Conservation (phyloP, 2,113 vertebrate genomes). For the Pluvialis apricaria region DNA sequence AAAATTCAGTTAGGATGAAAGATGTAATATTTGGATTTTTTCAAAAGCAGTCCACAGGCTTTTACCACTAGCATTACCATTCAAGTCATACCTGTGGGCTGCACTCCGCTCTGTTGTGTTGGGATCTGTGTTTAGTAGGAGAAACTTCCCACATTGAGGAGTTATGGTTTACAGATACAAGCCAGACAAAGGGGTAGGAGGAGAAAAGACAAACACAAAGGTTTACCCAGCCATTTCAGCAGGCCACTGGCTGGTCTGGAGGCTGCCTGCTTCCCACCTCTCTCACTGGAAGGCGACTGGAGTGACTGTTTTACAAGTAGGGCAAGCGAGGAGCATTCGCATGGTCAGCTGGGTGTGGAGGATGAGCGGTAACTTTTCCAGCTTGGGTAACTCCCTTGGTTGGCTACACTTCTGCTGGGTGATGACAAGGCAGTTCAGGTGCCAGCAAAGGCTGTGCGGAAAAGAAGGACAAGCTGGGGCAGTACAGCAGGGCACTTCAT, state of each 20-base stretch:
- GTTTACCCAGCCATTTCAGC: neutral
- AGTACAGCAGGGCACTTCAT: neutral
- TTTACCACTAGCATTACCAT: neutral
- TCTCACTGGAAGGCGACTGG: neutral
- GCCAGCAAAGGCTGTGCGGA: neutral
- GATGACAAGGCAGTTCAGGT: neutral
- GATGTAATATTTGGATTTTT: neutral
- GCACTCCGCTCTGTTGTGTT: neutral
- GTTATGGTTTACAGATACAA: slow-evolving; percentile 42
- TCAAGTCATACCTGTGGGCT: neutral
- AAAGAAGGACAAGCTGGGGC: neutral
- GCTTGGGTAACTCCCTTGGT: neutral
- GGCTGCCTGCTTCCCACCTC: neutral
- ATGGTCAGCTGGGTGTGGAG: neutral
- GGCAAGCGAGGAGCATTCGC: fast-evolving
- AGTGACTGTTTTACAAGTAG: neutral
- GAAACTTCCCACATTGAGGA: slow-evolving; percentile 27
- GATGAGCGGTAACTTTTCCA: neutral
- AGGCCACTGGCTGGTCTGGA: neutral
- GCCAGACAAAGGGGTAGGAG: slow-evolving; percentile 27
- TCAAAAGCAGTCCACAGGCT: neutral
- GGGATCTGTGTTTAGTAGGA: neutral
- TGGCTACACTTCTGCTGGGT: neutral
- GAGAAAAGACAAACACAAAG: slow-evolving; percentile 12
- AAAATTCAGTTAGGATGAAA: neutral